Evolutionary conservation across 1,140 invertebrate species (phyloP).

Genomic region (Dicyema japonicum): DNA sequence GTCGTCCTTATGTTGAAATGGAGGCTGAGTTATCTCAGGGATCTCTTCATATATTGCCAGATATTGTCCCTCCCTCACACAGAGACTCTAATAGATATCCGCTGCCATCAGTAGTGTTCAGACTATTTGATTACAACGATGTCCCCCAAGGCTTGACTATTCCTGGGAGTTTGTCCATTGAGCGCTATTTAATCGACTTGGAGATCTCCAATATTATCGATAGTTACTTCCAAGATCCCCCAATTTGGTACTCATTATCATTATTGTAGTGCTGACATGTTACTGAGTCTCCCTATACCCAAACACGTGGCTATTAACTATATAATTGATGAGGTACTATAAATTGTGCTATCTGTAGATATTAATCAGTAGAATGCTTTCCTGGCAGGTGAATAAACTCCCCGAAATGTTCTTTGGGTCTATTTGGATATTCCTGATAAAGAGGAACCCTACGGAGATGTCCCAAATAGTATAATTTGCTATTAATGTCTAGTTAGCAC

Average conservation of each 20-base stretch:
- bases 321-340: slow-evolving; percentile 72
- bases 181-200: slow-evolving; percentile 82
- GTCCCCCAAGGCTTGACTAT: slow-evolving; percentile 38
- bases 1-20: slow-evolving; percentile 66
- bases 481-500: no score
- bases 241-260: no score
- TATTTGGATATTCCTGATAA: no score
- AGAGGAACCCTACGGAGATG: no score
- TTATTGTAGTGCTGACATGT: slow-evolving; percentile 37
- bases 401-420: no score
- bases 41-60: slow-evolving; percentile 14
- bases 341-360: no score
- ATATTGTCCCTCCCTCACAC: slow-evolving; percentile 42
- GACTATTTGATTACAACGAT: slow-evolving; percentile 83
- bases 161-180: slow-evolving; percentile 75
- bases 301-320: slow-evolving; percentile 78
- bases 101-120: slow-evolving; percentile 28
- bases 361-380: no score
- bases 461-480: no score
- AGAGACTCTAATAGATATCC: slow-evolving; percentile 51
- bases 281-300: slow-evolving; percentile 66
- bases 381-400: no score
- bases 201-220: slow-evolving; percentile 69
- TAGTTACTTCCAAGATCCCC: no score
- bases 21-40: slow-evolving; percentile 72